Evolutionary conservation across 2,888 invertebrate genomes (phyloP).

Genomic region (Conchocele bisecta): DNA sequence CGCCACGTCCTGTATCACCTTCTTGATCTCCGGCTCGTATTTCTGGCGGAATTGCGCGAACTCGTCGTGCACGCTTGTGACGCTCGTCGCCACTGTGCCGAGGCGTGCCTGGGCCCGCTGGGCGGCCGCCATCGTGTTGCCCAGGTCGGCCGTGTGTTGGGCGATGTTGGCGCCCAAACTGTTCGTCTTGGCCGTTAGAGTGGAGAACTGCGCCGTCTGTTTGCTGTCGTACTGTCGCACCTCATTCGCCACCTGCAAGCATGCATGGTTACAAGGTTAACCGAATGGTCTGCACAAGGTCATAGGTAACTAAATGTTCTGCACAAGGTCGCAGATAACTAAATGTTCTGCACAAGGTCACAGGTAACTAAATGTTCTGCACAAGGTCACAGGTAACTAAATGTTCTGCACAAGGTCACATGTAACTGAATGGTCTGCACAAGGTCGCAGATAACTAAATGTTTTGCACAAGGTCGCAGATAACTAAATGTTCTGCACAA

Average conservation of each 20-base stretch:
- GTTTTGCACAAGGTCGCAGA: too few species aligned
- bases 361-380: too few species aligned
- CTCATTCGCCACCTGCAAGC: conserved; percentile 39
- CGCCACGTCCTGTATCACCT: conserved; percentile 24
- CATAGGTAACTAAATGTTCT: too few species aligned
- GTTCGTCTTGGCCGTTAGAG: conserved; percentile 25
- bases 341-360: too few species aligned
- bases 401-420: too few species aligned
- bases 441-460: too few species aligned
- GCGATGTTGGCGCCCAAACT: conserved; percentile 20
- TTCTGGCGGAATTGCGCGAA: conserved; percentile 42
- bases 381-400: too few species aligned
- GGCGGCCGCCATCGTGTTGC: conserved; percentile 17
- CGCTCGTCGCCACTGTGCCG: conserved; percentile 22
- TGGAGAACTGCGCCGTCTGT: conserved; percentile 37
- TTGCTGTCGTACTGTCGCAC: conserved; percentile 39
- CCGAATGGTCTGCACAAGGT: too few species aligned
- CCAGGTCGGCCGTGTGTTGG: conserved; percentile 37
- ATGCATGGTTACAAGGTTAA: too few species aligned
- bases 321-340: too few species aligned
- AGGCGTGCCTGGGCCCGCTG: conserved; percentile 25
- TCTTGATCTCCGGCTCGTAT: background rate
- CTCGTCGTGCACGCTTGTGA: conserved; percentile 41
- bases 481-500: too few species aligned
- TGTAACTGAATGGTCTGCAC: too few species aligned